Conservation (phyloP, 2,888 invertebrate species). For the Orthosia cruda region DNA sequence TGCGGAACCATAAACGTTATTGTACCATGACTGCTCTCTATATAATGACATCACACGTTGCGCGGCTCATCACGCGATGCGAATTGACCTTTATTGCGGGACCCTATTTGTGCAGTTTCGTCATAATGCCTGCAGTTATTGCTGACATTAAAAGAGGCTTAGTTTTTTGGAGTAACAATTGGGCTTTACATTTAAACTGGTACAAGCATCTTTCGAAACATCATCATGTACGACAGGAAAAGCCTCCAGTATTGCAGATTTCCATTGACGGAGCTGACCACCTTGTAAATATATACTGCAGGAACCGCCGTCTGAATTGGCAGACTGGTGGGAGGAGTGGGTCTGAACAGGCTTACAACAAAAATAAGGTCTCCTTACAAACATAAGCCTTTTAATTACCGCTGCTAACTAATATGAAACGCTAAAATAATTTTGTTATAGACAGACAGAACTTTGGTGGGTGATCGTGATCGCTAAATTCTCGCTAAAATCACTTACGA, state of each 20-base stretch:
- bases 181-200: background rate
- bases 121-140: conserved; percentile 26
- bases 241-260: too few relatives aligned
- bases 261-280: too few relatives aligned
- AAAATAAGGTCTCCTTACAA: background rate
- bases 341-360: too few relatives aligned
- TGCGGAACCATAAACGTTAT: conserved; percentile 39
- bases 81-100: conserved; percentile 38
- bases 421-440: too few relatives aligned
- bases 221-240: too few relatives aligned
- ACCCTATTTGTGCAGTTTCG: conserved; percentile 36
- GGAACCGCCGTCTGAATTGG: too few relatives aligned
- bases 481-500: too few relatives aligned
- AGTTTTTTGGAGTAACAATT: conserved; percentile 12
- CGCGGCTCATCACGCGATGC: conserved; percentile 31
- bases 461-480: too few relatives aligned
- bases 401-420: too few relatives aligned
- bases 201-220: background rate
- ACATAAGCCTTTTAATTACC: background rate
- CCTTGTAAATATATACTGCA: background rate
- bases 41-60: conserved; percentile 42
- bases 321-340: too few relatives aligned
- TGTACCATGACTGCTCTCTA: conserved; percentile 40
- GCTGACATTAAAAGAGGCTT: conserved; percentile 26
- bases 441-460: too few relatives aligned